Percentiles rank a stretch among this genome's conserved stretches.
These are phyloP conservation scores for Gobio gobio DNA, from an alignment of 2,113 vertebrate genomes.

Conservation along the genomic window DNA sequence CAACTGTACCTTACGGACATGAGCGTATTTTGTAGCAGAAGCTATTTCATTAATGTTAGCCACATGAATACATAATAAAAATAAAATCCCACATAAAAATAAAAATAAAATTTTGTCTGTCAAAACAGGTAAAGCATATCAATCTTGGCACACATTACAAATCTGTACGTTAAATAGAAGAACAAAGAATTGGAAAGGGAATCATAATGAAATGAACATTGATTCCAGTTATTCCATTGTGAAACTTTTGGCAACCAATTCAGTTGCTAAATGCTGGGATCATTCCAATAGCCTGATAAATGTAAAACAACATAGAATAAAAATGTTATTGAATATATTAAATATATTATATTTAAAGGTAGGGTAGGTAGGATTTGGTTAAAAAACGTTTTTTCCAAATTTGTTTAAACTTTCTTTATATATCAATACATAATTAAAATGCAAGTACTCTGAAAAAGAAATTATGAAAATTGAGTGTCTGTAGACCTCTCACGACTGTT, in stretches of 20 bases:
- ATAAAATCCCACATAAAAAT: slow-evolving; percentile 24
- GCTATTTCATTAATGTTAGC: slow-evolving; percentile 31
- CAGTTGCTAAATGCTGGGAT: not conserved
- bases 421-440: too few species aligned
- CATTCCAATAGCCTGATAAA: not conserved
- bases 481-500: too few species aligned
- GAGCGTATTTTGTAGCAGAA: not conserved
- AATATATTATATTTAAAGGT: too few species aligned
- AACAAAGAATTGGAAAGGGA: not conserved
- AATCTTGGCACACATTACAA: not conserved
- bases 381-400: too few species aligned
- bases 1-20: slow-evolving; percentile 45
- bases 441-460: too few species aligned
- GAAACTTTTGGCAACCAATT: not conserved
- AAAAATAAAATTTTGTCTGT: not conserved
- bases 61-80: slow-evolving; percentile 26
- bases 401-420: too few species aligned
- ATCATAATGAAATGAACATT: not conserved
- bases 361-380: too few species aligned
- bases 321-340: too few species aligned
- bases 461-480: too few species aligned
- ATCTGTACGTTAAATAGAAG: slow-evolving; percentile 13
- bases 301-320: too few species aligned
- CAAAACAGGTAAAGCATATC: not conserved
- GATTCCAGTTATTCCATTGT: not conserved